Base-by-base conservation (phyloP, 2,888 invertebrate genomes). In the Cheilosia impressa region DNA sequence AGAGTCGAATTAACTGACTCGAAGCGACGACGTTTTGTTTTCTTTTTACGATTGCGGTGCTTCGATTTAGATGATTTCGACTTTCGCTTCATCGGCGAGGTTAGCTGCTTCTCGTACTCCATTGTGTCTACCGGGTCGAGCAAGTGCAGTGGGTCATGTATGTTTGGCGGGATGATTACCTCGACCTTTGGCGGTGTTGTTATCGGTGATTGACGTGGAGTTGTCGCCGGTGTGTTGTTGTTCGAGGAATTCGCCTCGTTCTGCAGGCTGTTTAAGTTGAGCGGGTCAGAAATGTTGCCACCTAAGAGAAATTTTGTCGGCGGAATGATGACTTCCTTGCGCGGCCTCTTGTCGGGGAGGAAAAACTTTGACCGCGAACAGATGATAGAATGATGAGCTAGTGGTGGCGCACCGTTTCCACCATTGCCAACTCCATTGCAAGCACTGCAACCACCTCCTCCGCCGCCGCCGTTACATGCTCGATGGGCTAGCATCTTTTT, bases 221-320 rank as follows among this genome's bases (percentile, higher is more conserved):
- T 98, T 38, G 97, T 97, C 90, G 97, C 96, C 68, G 98, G 98
- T 17, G 98, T 98, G 71, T 90, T 92, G 62, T 89, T 91, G 81
- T 89, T 91, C 0, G 96, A 96, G 94, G 97, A 96, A 7, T 95
- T 95, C 88, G 96, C 96, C 90, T 96, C 96, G 91, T 96, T 96
- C 92, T 96, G 97, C 89, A 99, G 94, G 90, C 98, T 98, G 90
- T 97, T 98, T 82, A 99, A 93, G 93, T 99, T 99, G 57, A 99
- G 93, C 0, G 98, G 99, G 93, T 99, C 99, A 88, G 96, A 96
- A 88, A 98, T 98, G 92, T 98, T 98, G 9, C 98, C 99, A 55
- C 98, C 99, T 2, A 98, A 94, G 13, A 91, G 87, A 92, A 99
- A 98, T 92, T 98, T 98, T 0, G 97, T 97, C 0, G 98, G 98